These are phyloP conservation scores for Acanthurus tractus DNA, from an alignment of 2,797 vertebrate genomes.

Conservation along the genomic window DNA sequence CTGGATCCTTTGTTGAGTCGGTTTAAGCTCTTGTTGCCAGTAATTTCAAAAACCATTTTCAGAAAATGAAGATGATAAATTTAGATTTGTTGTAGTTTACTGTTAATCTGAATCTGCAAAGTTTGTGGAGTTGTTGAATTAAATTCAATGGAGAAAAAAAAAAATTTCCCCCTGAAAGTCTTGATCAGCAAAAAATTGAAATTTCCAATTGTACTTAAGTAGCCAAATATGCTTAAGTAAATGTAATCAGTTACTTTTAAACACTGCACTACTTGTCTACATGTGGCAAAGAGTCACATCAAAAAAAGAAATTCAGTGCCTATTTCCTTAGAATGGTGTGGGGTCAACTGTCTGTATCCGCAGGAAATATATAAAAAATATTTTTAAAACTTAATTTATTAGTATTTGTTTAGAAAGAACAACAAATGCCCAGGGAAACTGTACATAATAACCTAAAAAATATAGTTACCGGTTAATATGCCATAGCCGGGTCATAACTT, in stretches of 20 bases:
- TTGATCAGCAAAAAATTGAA: background rate
- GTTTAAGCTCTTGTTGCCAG: background rate
- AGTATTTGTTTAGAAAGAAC: too few species aligned
- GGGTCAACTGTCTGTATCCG: background rate
- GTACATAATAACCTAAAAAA: too few species aligned
- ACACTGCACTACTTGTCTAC: background rate
- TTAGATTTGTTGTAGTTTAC: background rate
- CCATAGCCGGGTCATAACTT: too few species aligned
- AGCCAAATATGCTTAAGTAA: background rate
- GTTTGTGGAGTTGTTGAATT: too few species aligned
- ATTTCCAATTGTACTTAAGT: background rate
- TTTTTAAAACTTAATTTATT: too few species aligned
- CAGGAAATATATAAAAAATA: background rate
- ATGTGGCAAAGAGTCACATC: background rate
- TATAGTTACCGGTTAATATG: too few species aligned
- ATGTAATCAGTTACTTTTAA: background rate
- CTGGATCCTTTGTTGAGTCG: background rate
- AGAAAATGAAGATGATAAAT: background rate
- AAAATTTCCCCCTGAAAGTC: too few species aligned
- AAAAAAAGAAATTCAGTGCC: background rate
- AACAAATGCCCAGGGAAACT: too few species aligned
- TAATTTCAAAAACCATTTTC: background rate
- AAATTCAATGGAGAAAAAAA: too few species aligned
- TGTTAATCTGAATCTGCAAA: background rate
- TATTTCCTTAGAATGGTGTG: background rate